Conservation (phyloP, 2,113 vertebrate genomes). For the Arothron firmamentum region DNA sequence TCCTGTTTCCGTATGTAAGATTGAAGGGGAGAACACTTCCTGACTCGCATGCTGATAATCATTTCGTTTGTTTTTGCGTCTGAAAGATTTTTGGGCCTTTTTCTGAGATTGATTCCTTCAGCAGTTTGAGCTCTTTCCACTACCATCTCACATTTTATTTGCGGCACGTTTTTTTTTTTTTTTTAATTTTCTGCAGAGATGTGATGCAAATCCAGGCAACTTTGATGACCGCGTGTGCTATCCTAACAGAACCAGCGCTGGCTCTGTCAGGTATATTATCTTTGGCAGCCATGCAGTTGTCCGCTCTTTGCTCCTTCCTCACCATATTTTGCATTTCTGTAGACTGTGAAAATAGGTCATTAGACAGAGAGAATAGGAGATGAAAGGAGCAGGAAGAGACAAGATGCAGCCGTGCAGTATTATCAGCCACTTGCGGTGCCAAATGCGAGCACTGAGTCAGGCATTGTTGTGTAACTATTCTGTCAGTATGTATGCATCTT, state of each 20-base stretch:
- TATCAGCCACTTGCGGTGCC: constrained; percentile 46
- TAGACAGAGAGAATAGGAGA: constrained; percentile 58
- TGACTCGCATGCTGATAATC: constrained; percentile 55
- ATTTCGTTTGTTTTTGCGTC: neutral
- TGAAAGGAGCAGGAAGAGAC: constrained; percentile 44
- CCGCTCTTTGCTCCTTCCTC: constrained; percentile 20
- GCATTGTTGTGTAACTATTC: neutral
- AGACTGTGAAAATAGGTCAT: constrained; percentile 73
- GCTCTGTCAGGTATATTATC: constrained; percentile 49
- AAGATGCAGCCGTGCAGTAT: constrained; percentile 63
- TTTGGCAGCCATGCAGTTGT: constrained; percentile 55
- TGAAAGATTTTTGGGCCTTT: constrained; percentile 1
- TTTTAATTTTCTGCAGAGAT: constrained; percentile 16
- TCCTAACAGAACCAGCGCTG: constrained; percentile 39
- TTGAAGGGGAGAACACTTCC: constrained; percentile 34
- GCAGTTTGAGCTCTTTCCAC: constrained; percentile 18
- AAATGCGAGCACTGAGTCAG: constrained; percentile 14
- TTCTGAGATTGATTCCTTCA: constrained; percentile 10
- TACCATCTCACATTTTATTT: neutral
- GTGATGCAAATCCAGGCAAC: constrained; percentile 39
- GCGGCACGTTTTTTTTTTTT: neutral
- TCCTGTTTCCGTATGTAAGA: constrained; percentile 39
- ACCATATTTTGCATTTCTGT: constrained; percentile 48
- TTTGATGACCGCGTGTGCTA: constrained; percentile 31
- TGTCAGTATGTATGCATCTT: neutral